Conservation (phyloP, 2,888 invertebrate genomes). For the Mesorhabditis sp. region DNA sequence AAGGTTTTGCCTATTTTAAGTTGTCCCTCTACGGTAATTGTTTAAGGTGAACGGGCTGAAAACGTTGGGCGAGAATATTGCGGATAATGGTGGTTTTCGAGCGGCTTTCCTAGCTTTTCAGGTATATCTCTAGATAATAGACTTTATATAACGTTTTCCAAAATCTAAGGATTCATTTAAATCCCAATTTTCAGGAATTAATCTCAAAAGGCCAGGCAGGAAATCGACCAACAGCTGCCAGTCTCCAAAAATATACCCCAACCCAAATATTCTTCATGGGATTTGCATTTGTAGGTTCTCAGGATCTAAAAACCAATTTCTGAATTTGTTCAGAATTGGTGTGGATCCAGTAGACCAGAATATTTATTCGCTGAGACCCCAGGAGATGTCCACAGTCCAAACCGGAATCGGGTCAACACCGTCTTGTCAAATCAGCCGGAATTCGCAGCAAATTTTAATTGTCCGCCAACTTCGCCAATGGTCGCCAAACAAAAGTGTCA, state of each 20-base stretch:
- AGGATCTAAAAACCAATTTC: too few relatives aligned
- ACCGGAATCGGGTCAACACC: constrained; percentile 14
- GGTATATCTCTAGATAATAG: constrained; percentile 10
- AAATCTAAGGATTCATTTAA: background rate
- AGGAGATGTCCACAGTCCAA: constrained; percentile 13
- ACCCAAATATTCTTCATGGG: constrained; percentile 17
- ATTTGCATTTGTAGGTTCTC: constrained; percentile 11
- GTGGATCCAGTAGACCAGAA: constrained; percentile 10
- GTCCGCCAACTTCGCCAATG: constrained; percentile 13
- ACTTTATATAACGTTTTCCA: too few relatives aligned
- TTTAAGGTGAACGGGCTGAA: constrained; percentile 15
- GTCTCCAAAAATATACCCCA: constrained; percentile 13
- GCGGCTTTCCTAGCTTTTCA: constrained; percentile 2
- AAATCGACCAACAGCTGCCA: background rate
- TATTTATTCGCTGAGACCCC: constrained; percentile 11
- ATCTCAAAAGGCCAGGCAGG: background rate
- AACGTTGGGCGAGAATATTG: constrained; percentile 18
- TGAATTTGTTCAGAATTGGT: constrained; percentile 14
- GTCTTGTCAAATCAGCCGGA: constrained; percentile 18
- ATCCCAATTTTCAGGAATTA: background rate
- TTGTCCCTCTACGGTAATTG: too few relatives aligned
- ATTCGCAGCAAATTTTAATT: constrained; percentile 14
- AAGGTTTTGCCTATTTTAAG: background rate
- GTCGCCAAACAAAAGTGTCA: constrained; percentile 15
- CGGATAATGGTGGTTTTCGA: constrained; percentile 20